phyloP scores from a whole-genome alignment of 2,888 invertebrate species.

The Yponomeuta cagnagella region DNA sequence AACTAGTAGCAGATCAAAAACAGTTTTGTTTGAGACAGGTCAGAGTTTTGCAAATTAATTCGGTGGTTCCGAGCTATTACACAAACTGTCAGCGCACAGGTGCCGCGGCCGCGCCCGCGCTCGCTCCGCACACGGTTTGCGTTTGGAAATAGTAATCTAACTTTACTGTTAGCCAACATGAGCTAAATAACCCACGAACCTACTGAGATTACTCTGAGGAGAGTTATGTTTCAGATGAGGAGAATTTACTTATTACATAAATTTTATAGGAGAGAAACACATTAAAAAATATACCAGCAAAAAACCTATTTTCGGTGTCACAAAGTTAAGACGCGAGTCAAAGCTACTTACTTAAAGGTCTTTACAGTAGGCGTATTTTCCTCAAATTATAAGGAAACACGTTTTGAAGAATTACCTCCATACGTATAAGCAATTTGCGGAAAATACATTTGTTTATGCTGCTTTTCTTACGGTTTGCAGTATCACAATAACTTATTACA shows the following conservation, averaged over 20 bases:
- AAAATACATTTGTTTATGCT: neutral
- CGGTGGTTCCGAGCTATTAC: slow-evolving; percentile 68
- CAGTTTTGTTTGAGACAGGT: slow-evolving; percentile 57
- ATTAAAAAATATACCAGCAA: too few relatives aligned
- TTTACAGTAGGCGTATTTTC: neutral
- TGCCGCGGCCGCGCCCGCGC: slow-evolving; percentile 49
- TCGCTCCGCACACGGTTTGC: slow-evolving; percentile 49
- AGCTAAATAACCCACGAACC: slow-evolving; percentile 45
- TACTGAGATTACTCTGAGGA: neutral
- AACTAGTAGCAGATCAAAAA: slow-evolving; percentile 54
- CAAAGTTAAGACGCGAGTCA: neutral
- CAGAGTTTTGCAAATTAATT: slow-evolving; percentile 71
- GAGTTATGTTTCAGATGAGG: neutral
- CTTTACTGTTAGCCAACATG: slow-evolving; percentile 47
- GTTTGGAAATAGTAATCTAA: slow-evolving; percentile 68
- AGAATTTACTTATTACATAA: too few relatives aligned
- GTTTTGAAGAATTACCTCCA: neutral
- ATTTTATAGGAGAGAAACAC: too few relatives aligned
- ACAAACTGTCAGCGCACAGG: slow-evolving; percentile 66
- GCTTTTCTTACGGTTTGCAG: neutral
- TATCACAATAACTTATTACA: neutral
- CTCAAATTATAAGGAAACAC: neutral
- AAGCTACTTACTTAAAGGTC: neutral
- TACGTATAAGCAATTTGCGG: neutral
- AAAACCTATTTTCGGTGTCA: neutral